Evolutionary conservation across 2,888 invertebrate genomes (phyloP), one percentile per base, ranked within the genome.

Genomic region (Sinotaia quadrata): DNA sequence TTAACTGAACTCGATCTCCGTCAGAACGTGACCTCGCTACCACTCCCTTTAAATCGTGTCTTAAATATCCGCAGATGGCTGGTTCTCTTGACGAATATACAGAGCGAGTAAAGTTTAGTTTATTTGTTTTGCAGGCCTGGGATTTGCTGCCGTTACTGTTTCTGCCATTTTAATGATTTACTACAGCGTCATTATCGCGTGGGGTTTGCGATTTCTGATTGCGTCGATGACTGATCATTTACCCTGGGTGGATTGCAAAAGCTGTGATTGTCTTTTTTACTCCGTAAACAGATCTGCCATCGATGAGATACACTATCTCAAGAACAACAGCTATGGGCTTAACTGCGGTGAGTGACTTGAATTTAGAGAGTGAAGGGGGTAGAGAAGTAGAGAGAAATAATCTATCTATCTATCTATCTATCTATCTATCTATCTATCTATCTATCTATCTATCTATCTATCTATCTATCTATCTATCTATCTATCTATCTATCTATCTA

Each of bases 191-290:
- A 59, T 69, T 65, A 69, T 69, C 27, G 52, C 69, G 31, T 66
- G 66, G 66, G 52, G 41, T n/a, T 49, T 70, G 5, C 47, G 67
- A 3, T 72, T 68, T 36, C 62, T 72, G 24, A 65, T 72, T 44
- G 68, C 72, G 2, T 72, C 72, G 21, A 36, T 72, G 51, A 72
- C 72, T 10, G 57, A 57, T 21, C 47, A 62, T 41, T 52, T 72
- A 62, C 72, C 72, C 36, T 72, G 72, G 69, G 62, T 57, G 41
- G 59, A 61, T 44, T 69, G 72, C 67, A 56, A 59, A 21, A 51
- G 51, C 57, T 72, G 72, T 37, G 44, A 57, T 12, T 72, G 72
- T 51, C 66, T 72, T 31, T 52, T 69, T 12, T 72, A 72, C 41
- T 52, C 12, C 12, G 37, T 41, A 54, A n/a, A 29, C n/a, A 15